Conservation (phyloP, 2,888 invertebrate genomes). For the Drosophila subsilvestris region DNA sequence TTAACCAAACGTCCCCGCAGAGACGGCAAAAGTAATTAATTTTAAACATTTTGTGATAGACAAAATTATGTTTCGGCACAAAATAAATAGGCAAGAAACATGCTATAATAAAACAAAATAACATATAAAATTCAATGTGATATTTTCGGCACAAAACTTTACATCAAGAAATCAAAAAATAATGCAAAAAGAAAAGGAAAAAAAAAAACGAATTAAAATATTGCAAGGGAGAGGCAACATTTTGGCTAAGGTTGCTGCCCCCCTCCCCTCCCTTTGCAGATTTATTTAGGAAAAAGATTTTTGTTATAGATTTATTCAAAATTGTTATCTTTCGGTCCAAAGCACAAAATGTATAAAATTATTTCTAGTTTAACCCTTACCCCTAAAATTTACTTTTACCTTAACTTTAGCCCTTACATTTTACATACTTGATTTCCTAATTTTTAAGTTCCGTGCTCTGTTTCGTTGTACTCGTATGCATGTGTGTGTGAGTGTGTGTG, state of each 20-base stretch:
- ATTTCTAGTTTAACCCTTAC: slow-evolving; percentile 48
- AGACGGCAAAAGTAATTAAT: slow-evolving; percentile 62
- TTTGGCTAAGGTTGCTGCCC: slow-evolving; percentile 43
- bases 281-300: slow-evolving; percentile 55
- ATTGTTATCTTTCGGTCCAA: slow-evolving; percentile 81
- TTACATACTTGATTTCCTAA: slow-evolving; percentile 42
- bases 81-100: slow-evolving; percentile 34
- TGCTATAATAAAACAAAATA: slow-evolving; percentile 31
- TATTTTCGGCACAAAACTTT: slow-evolving; percentile 82
- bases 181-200: slow-evolving; percentile 36
- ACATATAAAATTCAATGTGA: slow-evolving; percentile 73
- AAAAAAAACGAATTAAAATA: slow-evolving; percentile 32
- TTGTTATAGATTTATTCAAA: slow-evolving; percentile 67
- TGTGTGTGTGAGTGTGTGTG: slow-evolving; percentile 54
- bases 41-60: slow-evolving; percentile 83
- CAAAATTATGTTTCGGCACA: slow-evolving; percentile 81
- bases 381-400: slow-evolving; percentile 20
- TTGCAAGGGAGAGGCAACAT: slow-evolving; percentile 52
- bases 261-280: slow-evolving; percentile 41
- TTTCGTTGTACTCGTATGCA: slow-evolving; percentile 41
- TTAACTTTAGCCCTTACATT: slow-evolving; percentile 20
- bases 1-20: slow-evolving; percentile 52
- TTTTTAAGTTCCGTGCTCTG: slow-evolving; percentile 56
- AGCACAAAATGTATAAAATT: slow-evolving; percentile 80
- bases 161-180: slow-evolving; percentile 55